A percentile compares a stretch with the other conserved stretches of the same genome.
These are phyloP conservation scores for Phoebastria nigripes DNA, from an alignment of 2,797 vertebrate species.

Conservation along the genomic window DNA sequence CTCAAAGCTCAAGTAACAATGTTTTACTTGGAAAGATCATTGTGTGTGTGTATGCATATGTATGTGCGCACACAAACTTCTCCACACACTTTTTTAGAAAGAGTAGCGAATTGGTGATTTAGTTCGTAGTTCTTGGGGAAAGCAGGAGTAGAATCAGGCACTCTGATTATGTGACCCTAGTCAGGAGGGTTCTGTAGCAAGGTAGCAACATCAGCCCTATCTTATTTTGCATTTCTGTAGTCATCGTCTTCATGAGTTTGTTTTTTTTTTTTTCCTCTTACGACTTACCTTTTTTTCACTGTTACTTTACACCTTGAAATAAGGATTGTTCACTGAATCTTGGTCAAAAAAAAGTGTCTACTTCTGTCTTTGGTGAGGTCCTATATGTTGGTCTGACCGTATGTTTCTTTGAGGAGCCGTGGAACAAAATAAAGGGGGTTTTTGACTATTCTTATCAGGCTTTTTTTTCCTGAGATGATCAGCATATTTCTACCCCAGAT, in stretches of 20 bases:
- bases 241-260: not conserved
- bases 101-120: not conserved
- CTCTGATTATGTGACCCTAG: not conserved
- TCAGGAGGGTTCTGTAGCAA: not conserved
- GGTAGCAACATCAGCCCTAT: not conserved
- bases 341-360: not conserved
- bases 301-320: not conserved
- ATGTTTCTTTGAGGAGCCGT: not conserved
- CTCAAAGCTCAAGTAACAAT: not conserved
- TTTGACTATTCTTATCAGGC: not conserved
- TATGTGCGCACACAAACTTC: not conserved
- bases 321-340: not conserved
- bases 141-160: not conserved
- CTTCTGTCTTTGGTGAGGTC: not conserved
- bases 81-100: not conserved
- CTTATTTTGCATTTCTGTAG: not conserved
- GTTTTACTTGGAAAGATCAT: not conserved
- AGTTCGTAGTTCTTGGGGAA: not conserved
- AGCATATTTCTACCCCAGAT: not conserved
- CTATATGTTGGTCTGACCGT: not conserved
- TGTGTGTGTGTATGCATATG: not conserved
- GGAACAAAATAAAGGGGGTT: not conserved
- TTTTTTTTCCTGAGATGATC: not conserved
- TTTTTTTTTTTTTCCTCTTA: no score
- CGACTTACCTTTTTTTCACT: not conserved